Evolutionary conservation across 2,797 vertebrate species (phyloP).

Genomic region (Moxostoma hubbsi): DNA sequence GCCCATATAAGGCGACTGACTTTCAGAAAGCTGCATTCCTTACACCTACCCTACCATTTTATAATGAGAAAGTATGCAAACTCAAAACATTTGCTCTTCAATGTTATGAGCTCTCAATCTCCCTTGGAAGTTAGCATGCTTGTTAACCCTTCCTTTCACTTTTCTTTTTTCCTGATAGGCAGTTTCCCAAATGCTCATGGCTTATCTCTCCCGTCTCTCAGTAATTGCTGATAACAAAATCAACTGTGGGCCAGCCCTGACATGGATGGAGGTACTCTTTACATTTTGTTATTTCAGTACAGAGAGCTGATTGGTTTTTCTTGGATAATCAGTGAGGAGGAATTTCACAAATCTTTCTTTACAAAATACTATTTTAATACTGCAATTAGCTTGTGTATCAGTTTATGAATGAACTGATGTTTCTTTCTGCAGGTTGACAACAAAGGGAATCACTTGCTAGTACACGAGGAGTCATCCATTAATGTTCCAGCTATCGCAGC

Average conservation of each 20-base stretch:
- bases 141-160: not conserved
- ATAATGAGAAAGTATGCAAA: constrained; percentile 16
- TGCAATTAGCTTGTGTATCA: not conserved
- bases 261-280: constrained; percentile 95
- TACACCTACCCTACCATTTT: constrained; percentile 16
- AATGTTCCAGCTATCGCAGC: constrained; percentile 97
- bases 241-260: constrained; percentile 97
- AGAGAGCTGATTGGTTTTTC: constrained; percentile 23
- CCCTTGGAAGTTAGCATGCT: constrained; percentile 16
- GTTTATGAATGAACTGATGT: constrained; percentile 21
- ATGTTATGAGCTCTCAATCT: not conserved
- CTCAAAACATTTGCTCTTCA: not conserved
- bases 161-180: constrained; percentile 74
- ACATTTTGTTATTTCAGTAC: constrained; percentile 4
- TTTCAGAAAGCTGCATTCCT: constrained; percentile 5
- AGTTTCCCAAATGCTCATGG: constrained; percentile 96
- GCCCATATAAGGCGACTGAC: not conserved
- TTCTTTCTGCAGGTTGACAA: constrained; percentile 88
- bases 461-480: constrained; percentile 97
- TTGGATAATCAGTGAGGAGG: constrained; percentile 13
- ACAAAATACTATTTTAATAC: constrained; percentile 26
- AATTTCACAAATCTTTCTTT: not conserved
- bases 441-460: constrained; percentile 96
- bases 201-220: constrained; percentile 94
- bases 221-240: constrained; percentile 98